Evolutionary conservation across 2,113 vertebrate genomes (phyloP), one percentile per base, ranked within the genome.

Genomic region (Aspidoscelis tigris): DNA sequence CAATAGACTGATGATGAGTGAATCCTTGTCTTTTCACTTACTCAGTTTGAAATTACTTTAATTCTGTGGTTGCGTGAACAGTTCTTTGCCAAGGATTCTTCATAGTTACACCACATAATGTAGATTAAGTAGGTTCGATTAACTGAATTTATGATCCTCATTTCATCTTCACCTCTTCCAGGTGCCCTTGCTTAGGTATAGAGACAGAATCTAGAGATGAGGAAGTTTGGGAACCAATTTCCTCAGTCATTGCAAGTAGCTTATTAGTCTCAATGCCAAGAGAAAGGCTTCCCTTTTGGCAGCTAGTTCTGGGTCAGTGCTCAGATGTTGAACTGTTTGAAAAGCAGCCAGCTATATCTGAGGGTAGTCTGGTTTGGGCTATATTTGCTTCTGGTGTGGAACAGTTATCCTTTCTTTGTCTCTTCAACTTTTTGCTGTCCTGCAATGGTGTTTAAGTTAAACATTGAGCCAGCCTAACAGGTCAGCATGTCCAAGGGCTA

Each of bases 381-480:
- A 12, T 0, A 72, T 53, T 10, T 72, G 21, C 81, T n/a, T 83
- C 78, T 53, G 84, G 88, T 12, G 84, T 74, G 86, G 87, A 87
- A 75, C 55, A 47, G 75, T 84, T 71, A 43, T 73, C 76, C 39
- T 41, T 80, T 41, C 53, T 44, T 24, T 9, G 72, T 72, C 86
- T 89, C 71, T 0, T 75, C 18, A 70, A 79, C 82, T 85, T 80
- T 64, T 26, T 1, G 79, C 74, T 82, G 78, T 0, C 50, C 73
- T 12, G 68, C 0, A 64, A 47, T 76, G 82, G 85, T 79, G n/a
- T 80, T 1, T 47, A 76, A 86, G 69, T 78, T 55, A 66, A 76
- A 65, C 33, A 21, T 0, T 1, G 83, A 47, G 86, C 82, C 12
- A 77, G 4, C 44, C 86, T 75, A 64, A 44, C 58, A 11, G 74